Percentiles rank a stretch among this genome's conserved stretches.
Evolutionary conservation across 2,113 vertebrate genomes (phyloP).

Genomic region (Neofelis nebulosa): DNA sequence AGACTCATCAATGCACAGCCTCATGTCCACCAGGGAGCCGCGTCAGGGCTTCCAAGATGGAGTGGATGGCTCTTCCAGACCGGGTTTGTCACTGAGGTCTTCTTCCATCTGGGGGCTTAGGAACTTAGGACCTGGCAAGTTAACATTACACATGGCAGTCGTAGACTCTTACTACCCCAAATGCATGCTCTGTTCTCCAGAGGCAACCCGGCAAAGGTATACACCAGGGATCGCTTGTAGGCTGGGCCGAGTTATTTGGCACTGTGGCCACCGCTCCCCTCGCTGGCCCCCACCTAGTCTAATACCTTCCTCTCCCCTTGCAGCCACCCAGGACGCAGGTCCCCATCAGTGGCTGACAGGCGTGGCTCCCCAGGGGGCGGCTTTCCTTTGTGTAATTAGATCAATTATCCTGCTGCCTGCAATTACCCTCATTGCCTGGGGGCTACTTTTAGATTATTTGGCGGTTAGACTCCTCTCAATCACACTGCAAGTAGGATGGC

Average conservation of each 20-base stretch:
- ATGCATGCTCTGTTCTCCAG: neutral
- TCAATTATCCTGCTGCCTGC: neutral
- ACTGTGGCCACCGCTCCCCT: rapidly evolving
- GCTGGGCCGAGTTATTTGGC: neutral
- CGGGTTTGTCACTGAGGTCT: neutral
- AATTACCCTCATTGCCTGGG: neutral
- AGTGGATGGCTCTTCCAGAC: neutral
- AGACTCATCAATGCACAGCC: neutral
- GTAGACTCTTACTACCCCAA: neutral
- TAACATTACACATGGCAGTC: neutral
- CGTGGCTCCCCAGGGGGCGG: neutral
- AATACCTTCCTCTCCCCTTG: neutral
- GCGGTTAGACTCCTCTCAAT: neutral
- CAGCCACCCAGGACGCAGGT: neutral
- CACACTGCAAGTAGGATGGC: neutral
- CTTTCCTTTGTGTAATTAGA: neutral
- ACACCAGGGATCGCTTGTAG: neutral
- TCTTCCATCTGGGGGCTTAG: neutral
- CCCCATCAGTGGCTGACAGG: neutral
- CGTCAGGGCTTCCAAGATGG: neutral
- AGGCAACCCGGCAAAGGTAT: neutral
- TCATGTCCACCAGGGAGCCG: neutral
- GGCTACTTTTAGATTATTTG: neutral
- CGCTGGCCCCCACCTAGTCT: rapidly evolving
- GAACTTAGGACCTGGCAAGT: neutral